Evolutionary conservation across 2,797 vertebrate genomes (phyloP).

Genomic region (Myotis pilosus): DNA sequence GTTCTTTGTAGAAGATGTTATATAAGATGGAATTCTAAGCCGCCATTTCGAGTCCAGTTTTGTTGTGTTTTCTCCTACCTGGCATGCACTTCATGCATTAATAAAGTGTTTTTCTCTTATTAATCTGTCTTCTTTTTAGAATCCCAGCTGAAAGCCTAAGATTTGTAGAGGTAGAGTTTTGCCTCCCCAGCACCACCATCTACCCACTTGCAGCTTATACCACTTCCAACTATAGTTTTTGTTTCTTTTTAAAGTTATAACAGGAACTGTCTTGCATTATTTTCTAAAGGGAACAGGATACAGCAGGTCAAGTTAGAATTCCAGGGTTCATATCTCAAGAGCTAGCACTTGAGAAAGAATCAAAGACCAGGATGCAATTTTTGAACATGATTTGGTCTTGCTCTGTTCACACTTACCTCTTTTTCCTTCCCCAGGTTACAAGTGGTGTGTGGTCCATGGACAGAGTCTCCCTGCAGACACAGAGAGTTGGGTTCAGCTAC

Average conservation of each 20-base stretch:
- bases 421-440: slow-evolving; percentile 7
- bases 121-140: background rate
- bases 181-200: background rate
- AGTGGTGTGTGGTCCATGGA: slow-evolving; percentile 71
- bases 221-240: background rate
- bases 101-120: background rate
- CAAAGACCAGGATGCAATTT: background rate
- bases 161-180: background rate
- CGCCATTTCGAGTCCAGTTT: background rate
- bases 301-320: background rate
- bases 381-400: background rate
- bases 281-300: background rate
- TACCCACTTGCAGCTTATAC: background rate
- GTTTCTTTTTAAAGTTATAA: background rate
- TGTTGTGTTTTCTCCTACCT: background rate
- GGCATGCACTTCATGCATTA: background rate
- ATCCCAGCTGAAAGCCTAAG: background rate
- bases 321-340: background rate
- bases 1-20: background rate
- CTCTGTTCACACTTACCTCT: background rate
- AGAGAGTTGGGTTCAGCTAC: slow-evolving; percentile 54
- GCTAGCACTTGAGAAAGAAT: background rate
- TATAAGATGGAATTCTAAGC: background rate
- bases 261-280: background rate
- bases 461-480: slow-evolving; percentile 35